Percentiles rank a stretch among this genome's conserved stretches.
These are phyloP conservation scores for Triplophysa bombifrons DNA, from an alignment of 2,797 vertebrate species.

Conservation along the genomic window DNA sequence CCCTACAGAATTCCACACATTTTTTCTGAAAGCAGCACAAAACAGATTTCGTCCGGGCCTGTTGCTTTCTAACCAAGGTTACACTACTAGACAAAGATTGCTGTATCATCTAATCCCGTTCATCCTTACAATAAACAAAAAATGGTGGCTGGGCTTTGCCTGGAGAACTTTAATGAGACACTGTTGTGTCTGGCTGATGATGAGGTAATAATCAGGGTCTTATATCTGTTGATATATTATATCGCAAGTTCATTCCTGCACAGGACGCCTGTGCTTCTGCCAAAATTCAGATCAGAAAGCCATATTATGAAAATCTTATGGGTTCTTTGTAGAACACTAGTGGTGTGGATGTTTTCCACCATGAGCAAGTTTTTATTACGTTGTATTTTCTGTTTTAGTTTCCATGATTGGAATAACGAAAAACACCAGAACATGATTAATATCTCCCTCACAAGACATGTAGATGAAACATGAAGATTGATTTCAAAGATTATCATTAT, in stretches of 20 bases:
- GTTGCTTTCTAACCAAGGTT: conserved; percentile 31
- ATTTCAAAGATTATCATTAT: conserved; percentile 10
- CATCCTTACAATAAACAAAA: conserved; percentile 42
- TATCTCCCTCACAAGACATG: background rate
- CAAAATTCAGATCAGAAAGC: conserved; percentile 69
- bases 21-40: background rate
- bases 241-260: conserved; percentile 56
- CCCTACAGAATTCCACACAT: background rate
- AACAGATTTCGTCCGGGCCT: background rate
- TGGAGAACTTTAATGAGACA: conserved; percentile 48
- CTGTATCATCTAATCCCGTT: conserved; percentile 42
- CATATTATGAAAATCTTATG: conserved; percentile 66
- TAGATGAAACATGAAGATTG: background rate
- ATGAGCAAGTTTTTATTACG: conserved; percentile 66
- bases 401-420: background rate
- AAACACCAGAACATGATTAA: background rate
- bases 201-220: conserved; percentile 60
- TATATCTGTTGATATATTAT: conserved; percentile 56
- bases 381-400: conserved; percentile 19
- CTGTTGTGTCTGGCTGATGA: conserved; percentile 61
- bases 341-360: conserved; percentile 63
- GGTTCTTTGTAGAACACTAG: conserved; percentile 50
- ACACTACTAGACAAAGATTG: conserved; percentile 27
- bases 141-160: conserved; percentile 29
- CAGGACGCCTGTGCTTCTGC: conserved; percentile 65